These are phyloP conservation scores for Drosophila leontia DNA, from an alignment of 1,140 invertebrate genomes.

Conservation along the genomic window DNA sequence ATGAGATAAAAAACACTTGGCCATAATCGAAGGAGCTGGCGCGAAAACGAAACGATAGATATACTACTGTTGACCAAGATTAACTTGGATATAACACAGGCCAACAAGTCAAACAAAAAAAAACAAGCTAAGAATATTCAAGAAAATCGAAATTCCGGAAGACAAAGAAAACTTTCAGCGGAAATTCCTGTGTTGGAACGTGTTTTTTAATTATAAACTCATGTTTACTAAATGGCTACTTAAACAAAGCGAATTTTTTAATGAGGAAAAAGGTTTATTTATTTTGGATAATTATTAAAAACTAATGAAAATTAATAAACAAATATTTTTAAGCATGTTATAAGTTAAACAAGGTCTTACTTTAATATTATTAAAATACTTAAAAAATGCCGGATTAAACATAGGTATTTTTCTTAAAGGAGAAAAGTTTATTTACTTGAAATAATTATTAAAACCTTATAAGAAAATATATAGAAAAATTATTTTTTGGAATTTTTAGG, in stretches of 20 bases:
- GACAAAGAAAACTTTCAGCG: constrained; percentile 3
- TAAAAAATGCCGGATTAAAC: too few relatives aligned
- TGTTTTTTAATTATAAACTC: not conserved
- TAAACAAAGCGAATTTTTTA: not conserved
- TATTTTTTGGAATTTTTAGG: too few relatives aligned
- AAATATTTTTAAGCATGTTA: not conserved
- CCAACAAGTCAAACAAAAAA: constrained; percentile 31
- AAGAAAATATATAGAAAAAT: too few relatives aligned
- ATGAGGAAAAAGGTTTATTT: too few relatives aligned
- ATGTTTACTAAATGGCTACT: not conserved
- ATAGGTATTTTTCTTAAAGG: too few relatives aligned
- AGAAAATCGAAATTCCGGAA: constrained; percentile 8
- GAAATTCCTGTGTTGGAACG: not conserved
- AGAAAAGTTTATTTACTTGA: too few relatives aligned
- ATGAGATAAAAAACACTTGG: constrained; percentile 51
- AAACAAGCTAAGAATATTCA: constrained; percentile 1
- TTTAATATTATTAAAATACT: too few relatives aligned
- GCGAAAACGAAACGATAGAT: constrained; percentile 7
- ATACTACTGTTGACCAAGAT: constrained; percentile 40
- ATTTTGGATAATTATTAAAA: not conserved
- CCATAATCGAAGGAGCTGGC: constrained; percentile 29
- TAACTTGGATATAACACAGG: constrained; percentile 23
- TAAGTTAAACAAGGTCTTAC: not conserved
- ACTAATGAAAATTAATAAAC: fast-evolving
- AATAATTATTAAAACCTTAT: too few relatives aligned